Conservation (phyloP, 1,140 invertebrate genomes). For the Sitodiplosis mosellana region DNA sequence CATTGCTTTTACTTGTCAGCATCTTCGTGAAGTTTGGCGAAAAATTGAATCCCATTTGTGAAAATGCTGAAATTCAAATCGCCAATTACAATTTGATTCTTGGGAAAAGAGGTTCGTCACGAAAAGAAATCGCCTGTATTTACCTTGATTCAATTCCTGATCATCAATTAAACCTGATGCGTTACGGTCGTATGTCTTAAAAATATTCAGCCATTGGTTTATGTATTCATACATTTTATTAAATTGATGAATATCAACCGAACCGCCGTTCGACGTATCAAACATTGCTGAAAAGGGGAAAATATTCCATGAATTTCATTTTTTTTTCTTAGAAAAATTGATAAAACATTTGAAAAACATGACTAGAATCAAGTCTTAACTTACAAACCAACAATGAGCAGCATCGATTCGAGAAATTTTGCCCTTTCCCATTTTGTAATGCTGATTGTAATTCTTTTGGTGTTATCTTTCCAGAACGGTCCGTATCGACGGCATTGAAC, state of each 20-base stretch:
- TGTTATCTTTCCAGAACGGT: conserved; percentile 65
- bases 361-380: conserved; percentile 20
- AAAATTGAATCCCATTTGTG: conserved; percentile 78
- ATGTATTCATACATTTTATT: conserved; percentile 75
- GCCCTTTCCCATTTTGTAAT: conserved; percentile 70
- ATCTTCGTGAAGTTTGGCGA: conserved; percentile 57
- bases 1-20: conserved; percentile 48
- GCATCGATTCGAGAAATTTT: conserved; percentile 65
- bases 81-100: not conserved
- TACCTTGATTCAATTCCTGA: conserved; percentile 55
- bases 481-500: conserved; percentile 66
- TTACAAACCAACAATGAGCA: conserved; percentile 80
- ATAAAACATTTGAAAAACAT: conserved; percentile 4
- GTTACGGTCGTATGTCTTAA: conserved; percentile 65
- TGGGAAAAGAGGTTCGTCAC: too few relatives aligned
- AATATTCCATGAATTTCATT: too few relatives aligned
- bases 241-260: conserved; percentile 75
- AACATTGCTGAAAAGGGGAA: conserved; percentile 52
- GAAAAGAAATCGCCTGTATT: conserved; percentile 3
- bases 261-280: conserved; percentile 65
- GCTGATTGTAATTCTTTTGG: conserved; percentile 55
- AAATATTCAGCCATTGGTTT: conserved; percentile 69
- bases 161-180: conserved; percentile 69
- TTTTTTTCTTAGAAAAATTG: not conserved
- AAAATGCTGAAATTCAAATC: conserved; percentile 36